A percentile compares a stretch with the other conserved stretches of the same genome.
Evolutionary conservation across 2,113 vertebrate species (phyloP).

Genomic region (Grammomys dolichurus): DNA sequence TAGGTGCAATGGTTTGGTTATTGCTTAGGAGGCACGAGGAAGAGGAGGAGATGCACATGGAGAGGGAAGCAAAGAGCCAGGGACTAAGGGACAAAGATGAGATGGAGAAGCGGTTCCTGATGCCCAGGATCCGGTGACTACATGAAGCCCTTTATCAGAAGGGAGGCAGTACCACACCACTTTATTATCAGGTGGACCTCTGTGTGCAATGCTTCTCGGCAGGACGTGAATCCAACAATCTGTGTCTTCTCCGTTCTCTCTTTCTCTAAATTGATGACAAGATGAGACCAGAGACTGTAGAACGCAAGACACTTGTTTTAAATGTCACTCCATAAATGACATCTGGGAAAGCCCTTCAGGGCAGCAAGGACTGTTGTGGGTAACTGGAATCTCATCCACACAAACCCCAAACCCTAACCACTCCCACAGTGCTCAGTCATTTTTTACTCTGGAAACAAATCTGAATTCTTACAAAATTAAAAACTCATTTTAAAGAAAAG

Average conservation of each 20-base stretch:
- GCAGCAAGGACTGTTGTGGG: constrained; percentile 71
- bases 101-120: not conserved
- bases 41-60: not conserved
- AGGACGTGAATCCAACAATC: constrained; percentile 53
- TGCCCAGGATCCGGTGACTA: not conserved
- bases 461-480: constrained; percentile 87
- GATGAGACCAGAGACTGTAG: constrained; percentile 82
- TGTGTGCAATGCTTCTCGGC: not conserved
- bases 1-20: too few relatives aligned
- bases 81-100: too few relatives aligned
- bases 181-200: not conserved
- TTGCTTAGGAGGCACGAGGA: not conserved
- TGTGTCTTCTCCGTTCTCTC: not conserved
- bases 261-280: constrained; percentile 80
- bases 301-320: constrained; percentile 85
- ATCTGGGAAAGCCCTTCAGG: constrained; percentile 86
- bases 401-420: constrained; percentile 76
- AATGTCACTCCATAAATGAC: constrained; percentile 88
- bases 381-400: constrained; percentile 82
- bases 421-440: constrained; percentile 82
- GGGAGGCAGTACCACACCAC: not conserved
- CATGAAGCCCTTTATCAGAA: not conserved
- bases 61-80: too few relatives aligned
- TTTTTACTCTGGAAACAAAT: constrained; percentile 86
- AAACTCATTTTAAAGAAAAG: constrained; percentile 89